Percentiles rank a stretch among this genome's conserved stretches.
These are phyloP conservation scores for Ptilorrhoa leucosticta DNA, from an alignment of 2,113 vertebrate species.

Conservation along the genomic window DNA sequence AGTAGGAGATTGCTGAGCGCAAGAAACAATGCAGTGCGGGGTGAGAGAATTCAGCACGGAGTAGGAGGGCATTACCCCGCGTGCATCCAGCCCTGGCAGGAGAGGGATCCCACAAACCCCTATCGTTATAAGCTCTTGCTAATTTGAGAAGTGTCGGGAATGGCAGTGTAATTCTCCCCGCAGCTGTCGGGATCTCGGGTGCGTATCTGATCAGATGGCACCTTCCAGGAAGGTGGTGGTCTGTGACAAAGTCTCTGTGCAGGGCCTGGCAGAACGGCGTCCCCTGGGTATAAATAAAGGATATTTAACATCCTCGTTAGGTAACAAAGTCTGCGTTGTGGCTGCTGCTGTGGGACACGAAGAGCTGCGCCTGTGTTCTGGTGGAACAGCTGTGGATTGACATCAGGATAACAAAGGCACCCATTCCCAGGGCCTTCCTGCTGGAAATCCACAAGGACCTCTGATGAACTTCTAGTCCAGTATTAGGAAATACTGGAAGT, in stretches of 20 bases:
- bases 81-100: neutral
- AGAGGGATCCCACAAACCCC: neutral
- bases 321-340: neutral
- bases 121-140: neutral
- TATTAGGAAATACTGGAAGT: neutral
- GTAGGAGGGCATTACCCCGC: neutral
- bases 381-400: neutral
- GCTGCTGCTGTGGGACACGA: neutral
- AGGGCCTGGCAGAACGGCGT: neutral
- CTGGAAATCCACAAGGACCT: neutral
- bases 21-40: accelerated
- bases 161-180: neutral
- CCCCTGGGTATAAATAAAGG: neutral
- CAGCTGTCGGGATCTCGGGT: neutral
- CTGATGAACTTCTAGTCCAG: neutral
- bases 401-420: neutral
- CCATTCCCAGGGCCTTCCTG: neutral
- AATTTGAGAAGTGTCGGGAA: neutral
- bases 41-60: neutral
- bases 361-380: neutral
- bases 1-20: neutral
- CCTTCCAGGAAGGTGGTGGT: accelerated
- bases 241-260: neutral
- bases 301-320: neutral
- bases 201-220: neutral